A percentile compares a stretch with the other conserved stretches of the same genome.
Conservation (phyloP, 92 coral and sea anemone species). For the Epizoanthus stellaris region DNA sequence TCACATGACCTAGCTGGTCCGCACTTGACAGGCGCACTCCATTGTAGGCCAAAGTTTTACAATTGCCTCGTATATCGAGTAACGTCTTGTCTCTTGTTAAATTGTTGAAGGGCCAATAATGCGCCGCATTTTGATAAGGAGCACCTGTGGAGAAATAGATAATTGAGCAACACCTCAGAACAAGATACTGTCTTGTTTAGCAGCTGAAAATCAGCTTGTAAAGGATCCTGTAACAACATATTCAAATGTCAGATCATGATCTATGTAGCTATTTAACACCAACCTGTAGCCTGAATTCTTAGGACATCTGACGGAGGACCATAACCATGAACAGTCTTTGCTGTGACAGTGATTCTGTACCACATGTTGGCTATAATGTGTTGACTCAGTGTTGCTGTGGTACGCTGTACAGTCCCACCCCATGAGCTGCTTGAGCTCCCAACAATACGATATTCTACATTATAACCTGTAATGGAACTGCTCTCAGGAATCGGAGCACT, state of each 20-base stretch:
- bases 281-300: neutral
- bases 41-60: slow-evolving; percentile 45
- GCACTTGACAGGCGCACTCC: slow-evolving; percentile 73
- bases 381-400: neutral
- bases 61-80: slow-evolving; percentile 77
- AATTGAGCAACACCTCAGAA: neutral
- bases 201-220: too few relatives aligned
- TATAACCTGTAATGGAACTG: neutral
- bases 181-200: too few relatives aligned
- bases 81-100: slow-evolving; percentile 41
- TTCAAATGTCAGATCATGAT: too few relatives aligned
- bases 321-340: neutral
- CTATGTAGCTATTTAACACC: neutral
- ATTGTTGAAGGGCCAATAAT: slow-evolving; percentile 80
- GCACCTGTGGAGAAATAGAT: slow-evolving; percentile 36
- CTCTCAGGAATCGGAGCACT: neutral
- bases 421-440: neutral
- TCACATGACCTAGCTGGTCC: slow-evolving; percentile 83
- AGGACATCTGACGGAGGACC: neutral
- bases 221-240: too few relatives aligned
- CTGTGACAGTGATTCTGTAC: neutral
- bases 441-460: neutral
- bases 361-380: neutral
- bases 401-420: too few relatives aligned
- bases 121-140: slow-evolving; percentile 67